Percentiles rank a stretch among this genome's conserved stretches.
Evolutionary conservation across 2,113 vertebrate genomes (phyloP).

Genomic region (Brienomyrus longianalis): DNA sequence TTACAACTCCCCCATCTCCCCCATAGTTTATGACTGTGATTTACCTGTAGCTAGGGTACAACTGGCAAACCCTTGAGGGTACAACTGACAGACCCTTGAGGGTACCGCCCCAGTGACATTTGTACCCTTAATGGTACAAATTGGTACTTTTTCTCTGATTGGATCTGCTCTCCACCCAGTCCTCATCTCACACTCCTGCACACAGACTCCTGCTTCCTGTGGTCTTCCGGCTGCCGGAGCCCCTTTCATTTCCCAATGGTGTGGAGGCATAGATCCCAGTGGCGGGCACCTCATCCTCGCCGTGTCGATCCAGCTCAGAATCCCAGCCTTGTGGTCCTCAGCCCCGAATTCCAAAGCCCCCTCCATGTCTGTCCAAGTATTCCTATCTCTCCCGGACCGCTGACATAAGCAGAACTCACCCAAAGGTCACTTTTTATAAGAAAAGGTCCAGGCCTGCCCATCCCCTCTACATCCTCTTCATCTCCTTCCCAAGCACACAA

Average conservation of each 20-base stretch:
- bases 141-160: neutral
- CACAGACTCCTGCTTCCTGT: neutral
- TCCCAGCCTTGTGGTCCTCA: neutral
- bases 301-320: neutral
- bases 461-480: conserved; percentile 20
- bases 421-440: neutral
- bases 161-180: neutral
- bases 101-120: neutral
- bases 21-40: too few species aligned
- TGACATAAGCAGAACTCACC: neutral
- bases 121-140: neutral
- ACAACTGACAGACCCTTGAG: too few species aligned
- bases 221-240: neutral
- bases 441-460: conserved; percentile 12
- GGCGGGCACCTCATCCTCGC: neutral
- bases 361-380: neutral
- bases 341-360: neutral
- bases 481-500: neutral
- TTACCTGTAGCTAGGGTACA: too few species aligned
- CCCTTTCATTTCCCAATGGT: neutral
- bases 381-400: neutral
- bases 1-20: too few species aligned
- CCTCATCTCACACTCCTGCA: conserved; percentile 11
- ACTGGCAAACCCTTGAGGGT: too few species aligned
- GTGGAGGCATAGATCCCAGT: neutral